Conservation (phyloP, 2,888 invertebrate genomes). For the Protonemura montana region DNA sequence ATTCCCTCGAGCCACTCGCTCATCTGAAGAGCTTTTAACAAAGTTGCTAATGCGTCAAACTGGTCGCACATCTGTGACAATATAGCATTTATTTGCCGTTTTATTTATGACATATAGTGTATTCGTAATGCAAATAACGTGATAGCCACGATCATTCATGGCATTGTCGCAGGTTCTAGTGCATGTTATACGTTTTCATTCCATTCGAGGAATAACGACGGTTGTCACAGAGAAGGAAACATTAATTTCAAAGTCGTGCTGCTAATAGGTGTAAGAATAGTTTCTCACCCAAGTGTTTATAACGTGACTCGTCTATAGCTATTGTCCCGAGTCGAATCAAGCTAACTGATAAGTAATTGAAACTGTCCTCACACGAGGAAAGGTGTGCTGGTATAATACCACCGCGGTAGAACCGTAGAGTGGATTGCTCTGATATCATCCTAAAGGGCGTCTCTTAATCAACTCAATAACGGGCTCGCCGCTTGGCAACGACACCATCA, state of each 20-base stretch:
- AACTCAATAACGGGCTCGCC: not conserved
- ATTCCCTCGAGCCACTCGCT: not conserved
- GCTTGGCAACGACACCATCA: not conserved
- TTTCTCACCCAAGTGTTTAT: not conserved
- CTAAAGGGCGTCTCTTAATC: not conserved
- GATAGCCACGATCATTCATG: not conserved
- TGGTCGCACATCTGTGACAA: conserved; percentile 34
- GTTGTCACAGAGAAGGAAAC: not conserved
- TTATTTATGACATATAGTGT: not conserved
- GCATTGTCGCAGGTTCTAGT: not conserved
- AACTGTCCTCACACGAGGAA: not conserved
- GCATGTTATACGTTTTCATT: not conserved
- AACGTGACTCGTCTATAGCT: not conserved
- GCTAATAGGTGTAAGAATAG: not conserved
- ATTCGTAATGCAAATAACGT: conserved; percentile 21
- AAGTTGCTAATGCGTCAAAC: conserved; percentile 29
- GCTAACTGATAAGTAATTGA: not conserved
- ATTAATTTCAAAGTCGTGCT: conserved; percentile 7
- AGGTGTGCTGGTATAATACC: not conserved
- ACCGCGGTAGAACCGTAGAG: not conserved
- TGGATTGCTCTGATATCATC: not conserved
- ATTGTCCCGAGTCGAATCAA: not conserved
- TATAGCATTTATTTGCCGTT: conserved; percentile 22
- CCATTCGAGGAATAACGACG: not conserved
- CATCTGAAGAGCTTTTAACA: conserved; percentile 28